Evolutionary conservation across 1,140 invertebrate species (phyloP), one percentile per base, ranked within the genome.

Genomic region (Limonius californicus): DNA sequence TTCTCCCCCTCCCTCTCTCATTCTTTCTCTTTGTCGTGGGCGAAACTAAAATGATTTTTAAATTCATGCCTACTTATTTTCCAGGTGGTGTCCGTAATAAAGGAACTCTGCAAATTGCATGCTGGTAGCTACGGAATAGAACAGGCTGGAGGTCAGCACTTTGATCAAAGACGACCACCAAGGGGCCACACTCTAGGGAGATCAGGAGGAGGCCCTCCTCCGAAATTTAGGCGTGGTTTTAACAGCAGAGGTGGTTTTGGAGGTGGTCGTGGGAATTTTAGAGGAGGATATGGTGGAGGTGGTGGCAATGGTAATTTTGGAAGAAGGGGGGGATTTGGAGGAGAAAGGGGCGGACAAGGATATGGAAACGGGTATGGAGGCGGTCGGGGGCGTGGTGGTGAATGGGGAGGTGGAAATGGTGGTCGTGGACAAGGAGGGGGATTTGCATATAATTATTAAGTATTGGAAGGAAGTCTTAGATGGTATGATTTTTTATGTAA

Each of bases 121-220:
- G 84, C 90, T 0, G 88, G 89, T 0, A 85, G 90, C 68, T 84
- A 80, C 67, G 81, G 83, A 55, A 82, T 91, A 66, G 79, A 84
- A 1, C 83, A 84, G 2, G 75, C 83, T 1, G 19, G 19, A 18
- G 16, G 2, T 27, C 23, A 27, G 3, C 23, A 3, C 3, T 70
- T 73, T 0, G 72, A 76, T 50, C n/a, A n/a, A n/a, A 73, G 76
- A 58, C 72, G 82, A 21, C 78, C 78, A 19, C 78, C 78, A 8
- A 70, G 79, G 43, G 77, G 75, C 8, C 70, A 74, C 69, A 77
- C 58, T 16, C 62, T 53, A 61, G 70, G 63, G 42, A 71, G 59
- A 42, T 73, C 60, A 43, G 65, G 69, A 9, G 74, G 73, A 16
- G 71, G 72, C 12, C 56, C 68, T 11, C 70, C 74, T 32, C 62